These are phyloP conservation scores for Bombyx huttoni DNA, from an alignment of 2,888 invertebrate species.

Conservation along the genomic window DNA sequence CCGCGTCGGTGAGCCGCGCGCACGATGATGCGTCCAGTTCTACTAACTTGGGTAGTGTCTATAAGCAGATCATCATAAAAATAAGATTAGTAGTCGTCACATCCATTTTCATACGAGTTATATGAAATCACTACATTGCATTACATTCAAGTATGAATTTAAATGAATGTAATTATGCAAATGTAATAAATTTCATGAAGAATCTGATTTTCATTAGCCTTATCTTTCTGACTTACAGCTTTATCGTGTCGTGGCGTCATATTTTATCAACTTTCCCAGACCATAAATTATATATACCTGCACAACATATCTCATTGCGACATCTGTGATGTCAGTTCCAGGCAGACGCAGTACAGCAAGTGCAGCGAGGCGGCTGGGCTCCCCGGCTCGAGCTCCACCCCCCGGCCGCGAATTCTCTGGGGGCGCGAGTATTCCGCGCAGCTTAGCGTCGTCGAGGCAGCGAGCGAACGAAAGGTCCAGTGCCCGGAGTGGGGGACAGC, in stretches of 20 bases:
- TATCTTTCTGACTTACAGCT: too few relatives aligned
- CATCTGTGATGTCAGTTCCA: slow-evolving; percentile 92
- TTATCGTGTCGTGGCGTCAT: too few relatives aligned
- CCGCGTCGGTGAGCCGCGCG: slow-evolving; percentile 90
- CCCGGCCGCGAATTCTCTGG: slow-evolving; percentile 87
- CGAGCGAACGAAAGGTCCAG: slow-evolving; percentile 91
- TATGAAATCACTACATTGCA: too few relatives aligned
- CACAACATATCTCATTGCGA: slow-evolving; percentile 76
- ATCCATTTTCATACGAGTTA: too few relatives aligned
- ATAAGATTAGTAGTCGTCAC: too few relatives aligned
- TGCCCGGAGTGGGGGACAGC: slow-evolving; percentile 83
- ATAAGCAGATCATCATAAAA: neutral
- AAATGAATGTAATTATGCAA: too few relatives aligned
- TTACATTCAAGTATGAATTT: too few relatives aligned
- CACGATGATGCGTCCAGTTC: slow-evolving; percentile 89
- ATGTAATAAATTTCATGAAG: too few relatives aligned
- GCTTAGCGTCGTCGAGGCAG: slow-evolving; percentile 85
- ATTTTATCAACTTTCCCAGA: too few relatives aligned
- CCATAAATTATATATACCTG: slow-evolving; percentile 28
- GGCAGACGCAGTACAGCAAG: slow-evolving; percentile 82
- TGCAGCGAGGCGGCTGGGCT: slow-evolving; percentile 75
- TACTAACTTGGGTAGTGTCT: slow-evolving; percentile 82
- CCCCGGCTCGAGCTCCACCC: slow-evolving; percentile 50
- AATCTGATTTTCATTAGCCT: too few relatives aligned
- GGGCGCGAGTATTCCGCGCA: slow-evolving; percentile 88